These are phyloP conservation scores for Brachionus manjavacas DNA, from an alignment of 1,140 invertebrate genomes.

Conservation along the genomic window DNA sequence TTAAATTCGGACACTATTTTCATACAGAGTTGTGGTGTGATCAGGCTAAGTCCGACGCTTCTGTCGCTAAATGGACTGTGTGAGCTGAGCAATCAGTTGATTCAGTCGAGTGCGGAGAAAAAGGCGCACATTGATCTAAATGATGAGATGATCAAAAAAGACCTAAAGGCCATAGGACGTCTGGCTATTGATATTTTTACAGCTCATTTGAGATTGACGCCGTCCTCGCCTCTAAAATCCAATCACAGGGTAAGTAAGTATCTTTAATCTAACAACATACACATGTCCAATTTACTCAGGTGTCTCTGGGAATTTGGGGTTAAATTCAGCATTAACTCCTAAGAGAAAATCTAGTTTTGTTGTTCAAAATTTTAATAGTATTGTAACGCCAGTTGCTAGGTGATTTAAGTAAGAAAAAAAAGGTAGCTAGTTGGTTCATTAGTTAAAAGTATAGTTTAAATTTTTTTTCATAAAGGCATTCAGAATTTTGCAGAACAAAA, in stretches of 20 bases:
- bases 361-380: too few relatives aligned
- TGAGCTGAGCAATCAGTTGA: neutral
- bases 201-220: neutral
- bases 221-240: neutral
- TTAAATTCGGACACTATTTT: conserved; percentile 24
- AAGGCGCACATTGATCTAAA: conserved; percentile 8
- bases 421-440: too few relatives aligned
- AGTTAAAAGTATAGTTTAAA: too few relatives aligned
- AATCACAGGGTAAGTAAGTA: conserved; percentile 12
- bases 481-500: too few relatives aligned
- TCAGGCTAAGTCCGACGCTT: conserved; percentile 11
- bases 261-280: neutral
- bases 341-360: too few relatives aligned
- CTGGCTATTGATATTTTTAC: conserved; percentile 15
- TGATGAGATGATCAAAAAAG: neutral
- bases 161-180: conserved; percentile 11
- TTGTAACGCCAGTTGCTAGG: too few relatives aligned
- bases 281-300: neutral
- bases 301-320: too few relatives aligned
- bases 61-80: conserved; percentile 19
- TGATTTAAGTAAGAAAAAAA: too few relatives aligned
- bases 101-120: neutral
- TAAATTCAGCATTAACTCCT: too few relatives aligned
- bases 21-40: conserved; percentile 33
- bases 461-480: too few relatives aligned